Percentiles rank a stretch among this genome's conserved stretches.
Evolutionary conservation across 2,797 vertebrate genomes (phyloP).

Genomic region (Premnoplex brunnescens): DNA sequence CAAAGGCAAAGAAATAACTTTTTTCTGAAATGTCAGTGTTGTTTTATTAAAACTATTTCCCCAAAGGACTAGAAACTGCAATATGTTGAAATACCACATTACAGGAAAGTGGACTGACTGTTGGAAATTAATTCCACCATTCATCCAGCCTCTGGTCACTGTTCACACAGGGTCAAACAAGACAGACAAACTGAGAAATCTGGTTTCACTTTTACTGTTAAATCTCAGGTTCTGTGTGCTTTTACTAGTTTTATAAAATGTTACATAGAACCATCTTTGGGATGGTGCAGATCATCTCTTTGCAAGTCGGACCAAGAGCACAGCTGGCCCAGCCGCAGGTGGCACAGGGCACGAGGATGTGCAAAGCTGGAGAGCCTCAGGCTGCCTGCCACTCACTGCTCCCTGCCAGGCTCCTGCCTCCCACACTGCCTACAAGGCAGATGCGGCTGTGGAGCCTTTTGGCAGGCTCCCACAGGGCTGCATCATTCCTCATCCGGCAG

Average conservation of each 20-base stretch:
- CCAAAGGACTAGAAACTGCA: neutral
- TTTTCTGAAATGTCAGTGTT: neutral
- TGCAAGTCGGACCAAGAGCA: neutral
- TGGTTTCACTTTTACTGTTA: too few species aligned
- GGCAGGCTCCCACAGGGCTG: neutral
- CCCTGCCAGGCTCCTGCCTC: neutral
- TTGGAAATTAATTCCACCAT: neutral
- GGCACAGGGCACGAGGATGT: neutral
- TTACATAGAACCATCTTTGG: neutral
- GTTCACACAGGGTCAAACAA: neutral
- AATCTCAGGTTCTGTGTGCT: too few species aligned
- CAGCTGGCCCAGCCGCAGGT: rapidly evolving
- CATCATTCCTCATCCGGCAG: neutral
- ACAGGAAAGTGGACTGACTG: neutral
- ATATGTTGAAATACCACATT: neutral
- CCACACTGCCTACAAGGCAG: neutral
- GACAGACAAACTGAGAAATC: neutral
- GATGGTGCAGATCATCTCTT: neutral
- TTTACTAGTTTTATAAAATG: neutral
- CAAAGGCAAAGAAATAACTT: neutral
- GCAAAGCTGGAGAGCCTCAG: neutral
- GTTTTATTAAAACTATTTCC: neutral
- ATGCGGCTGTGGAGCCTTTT: neutral
- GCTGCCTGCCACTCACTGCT: neutral
- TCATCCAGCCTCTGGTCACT: neutral